Percentiles rank a stretch among this genome's conserved stretches.
These are phyloP conservation scores for Martes martes DNA, from an alignment of 2,113 vertebrate genomes.

Conservation along the genomic window DNA sequence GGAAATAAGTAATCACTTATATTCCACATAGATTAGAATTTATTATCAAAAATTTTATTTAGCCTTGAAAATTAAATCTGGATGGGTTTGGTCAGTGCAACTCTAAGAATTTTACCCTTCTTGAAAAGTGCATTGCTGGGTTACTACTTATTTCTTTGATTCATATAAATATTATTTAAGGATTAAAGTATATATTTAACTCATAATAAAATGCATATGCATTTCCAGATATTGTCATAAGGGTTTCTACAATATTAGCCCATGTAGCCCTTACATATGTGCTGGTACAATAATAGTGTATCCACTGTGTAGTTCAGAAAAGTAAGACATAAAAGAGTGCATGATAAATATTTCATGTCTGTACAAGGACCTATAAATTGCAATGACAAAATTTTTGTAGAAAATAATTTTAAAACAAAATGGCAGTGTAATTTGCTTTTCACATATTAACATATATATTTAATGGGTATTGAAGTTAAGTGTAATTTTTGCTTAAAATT, in stretches of 20 bases:
- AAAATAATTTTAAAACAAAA: conserved; percentile 1
- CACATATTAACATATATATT: not conserved
- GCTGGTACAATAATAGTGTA: not conserved
- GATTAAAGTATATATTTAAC: not conserved
- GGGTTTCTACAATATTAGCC: not conserved
- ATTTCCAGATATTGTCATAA: not conserved
- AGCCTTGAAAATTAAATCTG: not conserved
- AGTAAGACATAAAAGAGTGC: not conserved
- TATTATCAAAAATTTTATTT: not conserved
- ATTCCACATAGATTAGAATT: not conserved
- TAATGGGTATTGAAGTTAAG: not conserved
- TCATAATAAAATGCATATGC: not conserved
- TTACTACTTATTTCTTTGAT: not conserved
- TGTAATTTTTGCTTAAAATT: not conserved
- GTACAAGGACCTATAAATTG: not conserved
- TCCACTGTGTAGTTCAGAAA: not conserved
- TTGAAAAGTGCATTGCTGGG: not conserved
- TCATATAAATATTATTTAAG: not conserved
- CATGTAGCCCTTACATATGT: not conserved
- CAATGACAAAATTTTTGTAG: not conserved
- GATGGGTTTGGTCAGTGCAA: not conserved
- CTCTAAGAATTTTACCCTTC: not conserved
- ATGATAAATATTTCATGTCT: not conserved
- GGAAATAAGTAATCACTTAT: not conserved
- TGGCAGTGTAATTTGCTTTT: not conserved